These are phyloP conservation scores for Netta rufina DNA, from an alignment of 2,797 vertebrate genomes.

Conservation along the genomic window DNA sequence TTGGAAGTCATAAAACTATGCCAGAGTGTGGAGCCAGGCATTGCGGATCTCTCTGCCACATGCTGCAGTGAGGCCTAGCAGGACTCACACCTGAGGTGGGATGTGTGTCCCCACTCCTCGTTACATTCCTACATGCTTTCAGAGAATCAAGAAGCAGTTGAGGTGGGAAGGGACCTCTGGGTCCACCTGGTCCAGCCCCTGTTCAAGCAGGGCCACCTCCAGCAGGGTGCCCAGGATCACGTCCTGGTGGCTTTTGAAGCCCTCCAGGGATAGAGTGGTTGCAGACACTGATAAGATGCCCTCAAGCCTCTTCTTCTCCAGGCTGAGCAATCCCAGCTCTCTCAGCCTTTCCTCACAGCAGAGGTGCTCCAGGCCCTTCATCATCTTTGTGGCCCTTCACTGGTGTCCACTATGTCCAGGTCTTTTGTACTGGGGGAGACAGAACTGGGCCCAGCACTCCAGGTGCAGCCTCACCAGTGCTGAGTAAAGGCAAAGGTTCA, in stretches of 20 bases:
- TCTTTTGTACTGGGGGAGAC: background rate
- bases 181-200: background rate
- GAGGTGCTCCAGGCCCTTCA: background rate
- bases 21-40: background rate
- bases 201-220: background rate
- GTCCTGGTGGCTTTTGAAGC: too few relatives aligned
- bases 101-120: fast-evolving
- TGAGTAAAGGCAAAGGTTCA: background rate
- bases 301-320: background rate
- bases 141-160: background rate
- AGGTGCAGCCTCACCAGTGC: background rate
- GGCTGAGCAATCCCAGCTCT: background rate
- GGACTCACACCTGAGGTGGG: background rate
- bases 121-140: background rate
- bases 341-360: background rate
- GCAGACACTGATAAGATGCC: background rate
- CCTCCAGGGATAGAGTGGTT: background rate
- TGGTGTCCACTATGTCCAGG: background rate
- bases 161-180: background rate
- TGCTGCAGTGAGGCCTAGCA: background rate
- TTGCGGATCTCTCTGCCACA: background rate
- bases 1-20: fast-evolving
- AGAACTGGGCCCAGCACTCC: background rate
- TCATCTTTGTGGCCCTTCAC: background rate
- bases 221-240: background rate